phyloP scores from a whole-genome alignment of 2,113 vertebrate species.

The Casuarius casuarius region DNA sequence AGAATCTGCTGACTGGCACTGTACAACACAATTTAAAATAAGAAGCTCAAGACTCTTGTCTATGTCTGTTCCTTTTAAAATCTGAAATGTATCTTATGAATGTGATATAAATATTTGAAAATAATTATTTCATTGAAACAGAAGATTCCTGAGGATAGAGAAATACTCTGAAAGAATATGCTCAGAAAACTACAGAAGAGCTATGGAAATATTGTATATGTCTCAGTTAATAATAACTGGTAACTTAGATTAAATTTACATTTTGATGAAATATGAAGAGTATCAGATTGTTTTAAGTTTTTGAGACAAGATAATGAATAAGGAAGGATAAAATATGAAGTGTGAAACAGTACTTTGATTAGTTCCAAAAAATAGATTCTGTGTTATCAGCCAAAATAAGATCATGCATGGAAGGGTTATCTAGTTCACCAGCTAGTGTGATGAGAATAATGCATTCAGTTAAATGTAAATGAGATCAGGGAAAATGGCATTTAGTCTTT shows the following conservation, averaged over 20 bases:
- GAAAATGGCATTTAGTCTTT: constrained; percentile 1
- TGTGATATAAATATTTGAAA: not conserved
- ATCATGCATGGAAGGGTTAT: not conserved
- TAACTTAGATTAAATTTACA: not conserved
- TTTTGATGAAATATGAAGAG: not conserved
- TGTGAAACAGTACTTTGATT: not conserved
- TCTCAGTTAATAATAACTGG: not conserved
- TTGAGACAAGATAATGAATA: not conserved
- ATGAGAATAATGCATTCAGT: not conserved
- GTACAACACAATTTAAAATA: not conserved
- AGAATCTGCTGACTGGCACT: not conserved
- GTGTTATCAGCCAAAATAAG: not conserved
- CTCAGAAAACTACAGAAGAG: not conserved
- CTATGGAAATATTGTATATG: not conserved
- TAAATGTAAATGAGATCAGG: not conserved
- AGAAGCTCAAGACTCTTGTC: not conserved
- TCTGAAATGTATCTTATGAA: not conserved
- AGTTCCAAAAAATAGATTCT: not conserved
- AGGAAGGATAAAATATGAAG: not conserved
- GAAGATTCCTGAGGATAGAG: not conserved
- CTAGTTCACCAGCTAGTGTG: not conserved
- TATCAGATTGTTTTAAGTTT: not conserved
- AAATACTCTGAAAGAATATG: not conserved
- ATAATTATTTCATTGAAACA: not conserved
- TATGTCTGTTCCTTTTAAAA: not conserved